Percentiles rank a stretch among this genome's conserved stretches.
Conservation (phyloP, 2,797 vertebrate species). For the Fistularia tabacaria region DNA sequence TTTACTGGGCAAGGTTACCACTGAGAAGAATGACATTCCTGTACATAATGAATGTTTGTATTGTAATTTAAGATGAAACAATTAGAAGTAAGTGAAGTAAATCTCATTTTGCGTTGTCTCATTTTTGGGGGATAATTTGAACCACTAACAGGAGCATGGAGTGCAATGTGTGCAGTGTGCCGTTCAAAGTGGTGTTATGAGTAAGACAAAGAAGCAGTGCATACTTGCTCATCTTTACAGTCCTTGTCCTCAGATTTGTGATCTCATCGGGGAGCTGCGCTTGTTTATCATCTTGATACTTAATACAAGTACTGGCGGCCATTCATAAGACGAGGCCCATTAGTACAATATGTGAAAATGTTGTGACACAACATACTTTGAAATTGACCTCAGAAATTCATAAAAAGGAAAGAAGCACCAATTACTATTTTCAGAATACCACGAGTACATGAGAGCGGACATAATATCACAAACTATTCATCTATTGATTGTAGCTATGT, state of each 20-base stretch:
- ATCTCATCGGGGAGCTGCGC: too few relatives aligned
- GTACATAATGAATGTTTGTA: constrained; percentile 66
- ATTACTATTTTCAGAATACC: background rate
- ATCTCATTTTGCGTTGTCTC: constrained; percentile 30
- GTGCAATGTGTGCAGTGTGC: background rate
- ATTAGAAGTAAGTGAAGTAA: constrained; percentile 45
- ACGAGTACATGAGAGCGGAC: background rate
- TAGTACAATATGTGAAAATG: too few relatives aligned
- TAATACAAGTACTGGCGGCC: too few relatives aligned
- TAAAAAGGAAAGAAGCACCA: too few relatives aligned
- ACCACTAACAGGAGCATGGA: constrained; percentile 9
- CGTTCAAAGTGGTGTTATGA: constrained; percentile 2
- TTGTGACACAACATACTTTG: too few relatives aligned
- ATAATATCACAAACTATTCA: constrained; percentile 8
- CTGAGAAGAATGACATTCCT: constrained; percentile 61
- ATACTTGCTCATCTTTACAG: too few relatives aligned
- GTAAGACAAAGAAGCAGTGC: background rate
- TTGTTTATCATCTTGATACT: too few relatives aligned
- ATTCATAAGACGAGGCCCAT: too few relatives aligned
- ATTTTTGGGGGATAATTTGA: constrained; percentile 7
- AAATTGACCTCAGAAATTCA: too few relatives aligned
- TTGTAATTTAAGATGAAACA: constrained; percentile 69
- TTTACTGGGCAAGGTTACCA: constrained; percentile 52
- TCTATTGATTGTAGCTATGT: constrained; percentile 37
- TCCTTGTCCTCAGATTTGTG: too few relatives aligned